phyloP scores from a whole-genome alignment of 2,797 vertebrate species.

The Cyclura pinguis region DNA sequence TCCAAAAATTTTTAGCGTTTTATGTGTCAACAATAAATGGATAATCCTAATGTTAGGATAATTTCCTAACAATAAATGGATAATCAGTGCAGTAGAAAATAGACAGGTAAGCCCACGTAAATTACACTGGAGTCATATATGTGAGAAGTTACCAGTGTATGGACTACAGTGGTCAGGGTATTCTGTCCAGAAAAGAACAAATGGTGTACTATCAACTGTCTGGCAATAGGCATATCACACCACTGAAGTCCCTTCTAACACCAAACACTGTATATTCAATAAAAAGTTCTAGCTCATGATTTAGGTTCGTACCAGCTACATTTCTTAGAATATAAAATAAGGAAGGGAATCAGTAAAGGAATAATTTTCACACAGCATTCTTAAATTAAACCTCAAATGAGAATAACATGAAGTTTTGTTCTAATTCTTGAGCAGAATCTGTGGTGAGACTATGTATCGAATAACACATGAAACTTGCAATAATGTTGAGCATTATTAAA shows the following conservation, averaged over 20 bases:
- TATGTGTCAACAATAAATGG: no score
- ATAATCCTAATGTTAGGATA: no score
- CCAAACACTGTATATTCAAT: background rate
- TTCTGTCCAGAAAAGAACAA: no score
- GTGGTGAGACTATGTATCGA: background rate
- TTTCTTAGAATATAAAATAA: background rate
- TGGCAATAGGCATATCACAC: no score
- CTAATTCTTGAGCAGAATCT: conserved; percentile 7
- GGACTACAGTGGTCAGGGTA: no score
- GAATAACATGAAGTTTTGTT: conserved; percentile 10
- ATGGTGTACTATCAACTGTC: no score
- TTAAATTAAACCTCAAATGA: conserved; percentile 3
- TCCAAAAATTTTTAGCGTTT: no score
- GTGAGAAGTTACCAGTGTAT: no score
- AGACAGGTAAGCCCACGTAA: no score
- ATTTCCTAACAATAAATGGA: no score
- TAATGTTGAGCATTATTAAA: conserved; percentile 18
- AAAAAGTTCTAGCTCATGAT: background rate
- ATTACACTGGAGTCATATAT: no score
- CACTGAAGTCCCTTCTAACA: background rate
- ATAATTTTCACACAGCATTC: conserved; percentile 17
- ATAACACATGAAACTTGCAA: conserved; percentile 20
- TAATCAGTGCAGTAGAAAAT: no score
- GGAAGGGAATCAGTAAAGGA: background rate
- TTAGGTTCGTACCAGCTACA: background rate